Evolutionary conservation across 2,113 vertebrate genomes (phyloP).

Genomic region (Gallinago jamesoni): DNA sequence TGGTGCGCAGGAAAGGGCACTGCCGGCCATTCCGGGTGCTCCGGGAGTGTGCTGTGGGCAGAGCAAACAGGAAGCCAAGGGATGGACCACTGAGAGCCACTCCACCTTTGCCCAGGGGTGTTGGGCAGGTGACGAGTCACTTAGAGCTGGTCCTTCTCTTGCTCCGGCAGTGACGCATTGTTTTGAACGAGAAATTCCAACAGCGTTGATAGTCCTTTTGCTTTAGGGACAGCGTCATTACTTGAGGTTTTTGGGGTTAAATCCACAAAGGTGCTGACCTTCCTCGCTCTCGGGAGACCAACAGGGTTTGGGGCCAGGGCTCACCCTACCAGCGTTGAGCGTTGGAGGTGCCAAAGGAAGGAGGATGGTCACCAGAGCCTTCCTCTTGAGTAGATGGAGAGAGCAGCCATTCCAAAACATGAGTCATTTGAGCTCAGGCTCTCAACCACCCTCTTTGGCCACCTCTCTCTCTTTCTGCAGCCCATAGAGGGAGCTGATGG

Average conservation of each 20-base stretch:
- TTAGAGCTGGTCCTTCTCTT: neutral
- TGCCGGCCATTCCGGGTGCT: neutral
- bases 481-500: constrained; percentile 59
- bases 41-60: neutral
- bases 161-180: constrained; percentile 8
- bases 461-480: neutral
- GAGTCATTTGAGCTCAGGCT: neutral
- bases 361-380: neutral
- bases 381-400: neutral
- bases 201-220: neutral
- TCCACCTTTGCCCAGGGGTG: constrained; percentile 41
- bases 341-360: neutral
- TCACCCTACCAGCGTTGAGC: rapidly evolving
- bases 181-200: constrained; percentile 54
- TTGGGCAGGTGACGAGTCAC: constrained; percentile 23
- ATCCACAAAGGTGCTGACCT: neutral
- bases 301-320: neutral
- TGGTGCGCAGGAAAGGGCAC: neutral
- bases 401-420: neutral
- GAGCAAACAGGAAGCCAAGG: constrained; percentile 62
- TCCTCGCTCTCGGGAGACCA: neutral
- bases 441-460: neutral
- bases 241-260: constrained; percentile 45
- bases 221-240: neutral
- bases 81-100: constrained; percentile 22